phyloP scores from a whole-genome alignment of 2,888 invertebrate species.

The Ischnus inquisitorius region DNA sequence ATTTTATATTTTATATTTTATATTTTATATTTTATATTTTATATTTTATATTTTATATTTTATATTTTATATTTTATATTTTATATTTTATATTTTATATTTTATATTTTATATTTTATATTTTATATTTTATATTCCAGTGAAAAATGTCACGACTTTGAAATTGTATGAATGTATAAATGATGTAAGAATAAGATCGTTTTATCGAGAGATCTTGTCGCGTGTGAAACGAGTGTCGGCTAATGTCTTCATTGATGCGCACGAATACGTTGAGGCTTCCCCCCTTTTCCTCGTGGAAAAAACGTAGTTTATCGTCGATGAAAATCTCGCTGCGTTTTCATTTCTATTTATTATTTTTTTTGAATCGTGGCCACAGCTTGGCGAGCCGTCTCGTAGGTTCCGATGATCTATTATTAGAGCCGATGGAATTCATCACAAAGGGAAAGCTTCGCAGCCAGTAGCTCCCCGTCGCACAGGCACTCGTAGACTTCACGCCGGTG shows the following conservation, averaged over 20 bases:
- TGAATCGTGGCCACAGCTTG: conserved; percentile 64
- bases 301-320: conserved; percentile 21
- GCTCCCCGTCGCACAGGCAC: conserved; percentile 20
- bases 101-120: no score
- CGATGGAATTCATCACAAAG: conserved; percentile 78
- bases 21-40: no score
- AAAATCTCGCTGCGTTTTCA: conserved; percentile 59
- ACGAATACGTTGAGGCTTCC: neutral
- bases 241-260: conserved; percentile 11
- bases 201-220: neutral
- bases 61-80: no score
- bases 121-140: no score
- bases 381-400: conserved; percentile 53
- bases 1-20: no score
- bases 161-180: no score
- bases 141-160: no score
- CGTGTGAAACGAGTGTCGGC: neutral
- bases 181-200: neutral
- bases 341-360: conserved; percentile 24
- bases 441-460: conserved; percentile 57
- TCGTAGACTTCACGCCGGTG: conserved; percentile 55
- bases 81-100: no score
- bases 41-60: no score
- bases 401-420: conserved; percentile 77
- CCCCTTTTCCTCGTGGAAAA: neutral